Evolutionary conservation across 2,888 invertebrate genomes (phyloP), one percentile per base, ranked within the genome.

Genomic region (Timema cristinae): DNA sequence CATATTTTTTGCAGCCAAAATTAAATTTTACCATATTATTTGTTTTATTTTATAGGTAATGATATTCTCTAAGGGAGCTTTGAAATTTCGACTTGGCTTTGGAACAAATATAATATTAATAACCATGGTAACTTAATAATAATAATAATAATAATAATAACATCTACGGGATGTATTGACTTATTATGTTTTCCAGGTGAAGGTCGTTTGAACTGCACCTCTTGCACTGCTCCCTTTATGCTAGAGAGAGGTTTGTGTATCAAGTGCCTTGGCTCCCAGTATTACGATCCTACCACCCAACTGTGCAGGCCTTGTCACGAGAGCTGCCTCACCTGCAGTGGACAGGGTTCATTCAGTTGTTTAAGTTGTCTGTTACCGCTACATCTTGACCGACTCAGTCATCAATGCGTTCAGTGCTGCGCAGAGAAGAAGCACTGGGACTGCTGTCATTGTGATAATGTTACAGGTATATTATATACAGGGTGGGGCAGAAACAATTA

Each of bases 331-430:
- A 75, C 77, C 8, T 79, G 79, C 73, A 71, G 74, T n/a, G 78
- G 78, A 10, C 72, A 72, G 10, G 75, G 73, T 49, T 66, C 69
- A 4, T 68, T 66, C 72, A 77, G 77, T 32, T 79, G 77, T 71
- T 71, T 75, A 32, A 76, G 76, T 16, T 80, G 79, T 61, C 70
- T 71, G 63, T 71, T 75, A 49, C 79, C 78, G 9, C 67, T 77
- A n/a, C 75, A 76, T 71, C 76, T 78, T 52, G 77, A 78, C 72
- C 72, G 78, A 59, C 76, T 77, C 61, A 77, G 76, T 69, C 77
- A 77, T 71, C 76, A 77, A 66, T 80, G 79, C 67, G 76, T 79
- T 47, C 74, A 77, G 4, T 78, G 79, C 71, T 80, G 79, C 73
- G 71, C 76, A 49, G 50, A 32, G 32, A 32, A 32, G 32, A 32